These are phyloP conservation scores for Agrilus planipennis DNA, from an alignment of 1,140 invertebrate genomes.

Conservation along the genomic window DNA sequence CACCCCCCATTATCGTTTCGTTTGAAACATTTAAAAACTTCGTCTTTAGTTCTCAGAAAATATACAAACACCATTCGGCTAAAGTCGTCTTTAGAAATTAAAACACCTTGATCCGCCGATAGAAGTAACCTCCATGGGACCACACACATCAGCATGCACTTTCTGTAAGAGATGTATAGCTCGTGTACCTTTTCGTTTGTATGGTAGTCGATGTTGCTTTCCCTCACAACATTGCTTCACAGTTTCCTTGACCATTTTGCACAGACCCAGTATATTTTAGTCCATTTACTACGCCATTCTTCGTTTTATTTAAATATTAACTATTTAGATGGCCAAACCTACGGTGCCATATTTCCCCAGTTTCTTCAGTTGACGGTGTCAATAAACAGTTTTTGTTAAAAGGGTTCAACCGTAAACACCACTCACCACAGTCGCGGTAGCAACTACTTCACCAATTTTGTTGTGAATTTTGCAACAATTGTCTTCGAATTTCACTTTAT, in stretches of 20 bases:
- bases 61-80: slow-evolving; percentile 27
- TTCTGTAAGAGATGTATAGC: slow-evolving; percentile 11
- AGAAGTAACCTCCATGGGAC: slow-evolving; percentile 27
- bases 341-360: not conserved
- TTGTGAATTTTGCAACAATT: slow-evolving; percentile 14
- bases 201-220: slow-evolving; percentile 5
- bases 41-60: slow-evolving; percentile 26
- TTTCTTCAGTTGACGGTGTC: not conserved
- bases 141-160: slow-evolving; percentile 31
- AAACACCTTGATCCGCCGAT: slow-evolving; percentile 29
- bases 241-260: no score
- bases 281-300: no score
- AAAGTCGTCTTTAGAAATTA: slow-evolving; percentile 32
- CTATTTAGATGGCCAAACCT: not conserved
- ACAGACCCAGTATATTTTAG: no score
- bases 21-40: slow-evolving; percentile 19
- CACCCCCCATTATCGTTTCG: slow-evolving; percentile 18
- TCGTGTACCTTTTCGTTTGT: not conserved
- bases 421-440: slow-evolving; percentile 7
- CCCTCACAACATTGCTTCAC: slow-evolving; percentile 4
- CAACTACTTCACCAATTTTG: slow-evolving; percentile 2
- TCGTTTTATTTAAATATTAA: not conserved
- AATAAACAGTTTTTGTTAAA: slow-evolving; percentile 6
- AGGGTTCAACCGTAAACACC: slow-evolving; percentile 22
- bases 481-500: slow-evolving; percentile 16